Evolutionary conservation across 2,113 vertebrate species (phyloP).

Genomic region (Nerophis lumbriciformis): DNA sequence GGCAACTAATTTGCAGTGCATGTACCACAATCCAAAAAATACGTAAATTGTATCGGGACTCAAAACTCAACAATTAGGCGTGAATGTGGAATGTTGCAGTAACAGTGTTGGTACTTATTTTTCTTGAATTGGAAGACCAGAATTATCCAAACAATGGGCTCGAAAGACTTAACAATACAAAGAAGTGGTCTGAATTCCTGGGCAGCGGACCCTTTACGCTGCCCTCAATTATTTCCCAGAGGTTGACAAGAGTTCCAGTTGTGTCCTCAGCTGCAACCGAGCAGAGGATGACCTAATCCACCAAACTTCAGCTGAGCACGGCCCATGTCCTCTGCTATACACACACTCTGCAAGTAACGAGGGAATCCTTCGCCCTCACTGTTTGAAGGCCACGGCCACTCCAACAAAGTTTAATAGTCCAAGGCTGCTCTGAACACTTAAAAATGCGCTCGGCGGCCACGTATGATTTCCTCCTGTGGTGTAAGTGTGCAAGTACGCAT

Average conservation of each 20-base stretch:
- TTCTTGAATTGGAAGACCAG: neutral
- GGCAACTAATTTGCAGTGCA: too few species aligned
- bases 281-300: constrained; percentile 30
- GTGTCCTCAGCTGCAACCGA: constrained; percentile 43
- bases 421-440: constrained; percentile 30
- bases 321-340: constrained; percentile 20
- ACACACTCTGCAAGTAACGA: constrained; percentile 27
- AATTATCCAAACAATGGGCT: constrained; percentile 24
- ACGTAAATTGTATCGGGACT: neutral
- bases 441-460: constrained; percentile 24
- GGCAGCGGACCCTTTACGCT: constrained; percentile 32
- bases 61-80: neutral
- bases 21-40: too few species aligned
- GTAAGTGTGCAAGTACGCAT: constrained; percentile 28
- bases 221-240: constrained; percentile 44
- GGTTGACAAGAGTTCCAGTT: constrained; percentile 30
- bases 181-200: constrained; percentile 39
- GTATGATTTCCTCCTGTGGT: constrained; percentile 25
- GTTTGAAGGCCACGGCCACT: constrained; percentile 41
- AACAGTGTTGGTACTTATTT: neutral
- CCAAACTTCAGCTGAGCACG: constrained; percentile 43
- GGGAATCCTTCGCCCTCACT: constrained; percentile 25
- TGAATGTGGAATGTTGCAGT: neutral
- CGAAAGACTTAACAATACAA: constrained; percentile 16
- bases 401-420: constrained; percentile 35